A percentile compares a stretch with the other conserved stretches of the same genome.
Evolutionary conservation across 1,140 invertebrate species (phyloP).

Genomic region (Drosophila pallidifrons): DNA sequence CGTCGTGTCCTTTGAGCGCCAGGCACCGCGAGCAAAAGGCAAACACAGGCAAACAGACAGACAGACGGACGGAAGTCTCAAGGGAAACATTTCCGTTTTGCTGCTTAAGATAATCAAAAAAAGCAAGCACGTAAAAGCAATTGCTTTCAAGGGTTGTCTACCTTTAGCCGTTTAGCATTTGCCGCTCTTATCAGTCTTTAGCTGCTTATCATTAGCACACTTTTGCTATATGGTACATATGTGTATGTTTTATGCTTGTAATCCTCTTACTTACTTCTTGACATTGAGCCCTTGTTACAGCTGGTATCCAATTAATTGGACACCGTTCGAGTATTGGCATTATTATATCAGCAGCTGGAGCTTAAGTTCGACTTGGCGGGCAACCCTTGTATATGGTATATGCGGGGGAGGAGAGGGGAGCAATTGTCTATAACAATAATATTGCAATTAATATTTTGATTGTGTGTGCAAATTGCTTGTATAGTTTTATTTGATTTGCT

Average conservation of each 20-base stretch:
- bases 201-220: slow-evolving; percentile 3
- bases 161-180: slow-evolving; percentile 8
- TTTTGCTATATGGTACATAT: not conserved
- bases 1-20: slow-evolving; percentile 37
- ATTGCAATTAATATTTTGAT: slow-evolving; percentile 2
- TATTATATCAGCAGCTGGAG: slow-evolving; percentile 57
- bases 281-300: slow-evolving; percentile 68
- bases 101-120: not conserved
- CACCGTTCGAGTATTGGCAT: slow-evolving; percentile 65
- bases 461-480: slow-evolving; percentile 1
- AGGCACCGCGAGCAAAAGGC: slow-evolving; percentile 49
- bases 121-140: not conserved
- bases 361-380: not conserved
- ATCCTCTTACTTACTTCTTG: slow-evolving; percentile 75
- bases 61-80: slow-evolving; percentile 4
- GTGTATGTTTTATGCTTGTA: not conserved
- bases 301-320: slow-evolving; percentile 66
- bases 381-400: not conserved
- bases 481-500: slow-evolving; percentile 31
- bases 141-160: slow-evolving; percentile 1
- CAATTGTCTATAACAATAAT: not conserved
- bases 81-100: slow-evolving; percentile 15
- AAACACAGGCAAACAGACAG: not conserved
- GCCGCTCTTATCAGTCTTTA: slow-evolving; percentile 14
- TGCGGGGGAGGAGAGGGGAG: not conserved